These are phyloP conservation scores for Hemistola chrysoprasaria DNA, from an alignment of 2,888 invertebrate genomes.

Conservation along the genomic window DNA sequence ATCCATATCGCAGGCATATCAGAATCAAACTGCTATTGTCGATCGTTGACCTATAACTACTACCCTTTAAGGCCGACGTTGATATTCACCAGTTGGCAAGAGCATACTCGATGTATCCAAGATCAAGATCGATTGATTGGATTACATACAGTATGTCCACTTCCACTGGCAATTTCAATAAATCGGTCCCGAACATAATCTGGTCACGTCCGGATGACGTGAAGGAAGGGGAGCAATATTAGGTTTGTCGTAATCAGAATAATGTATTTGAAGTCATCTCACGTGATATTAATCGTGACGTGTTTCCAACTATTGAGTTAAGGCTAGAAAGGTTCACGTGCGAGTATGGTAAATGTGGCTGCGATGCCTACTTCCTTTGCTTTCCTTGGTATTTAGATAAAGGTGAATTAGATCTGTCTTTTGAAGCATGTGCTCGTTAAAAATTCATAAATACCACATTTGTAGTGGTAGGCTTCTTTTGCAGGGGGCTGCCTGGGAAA, in stretches of 20 bases:
- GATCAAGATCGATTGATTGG: conserved; percentile 40
- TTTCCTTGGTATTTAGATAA: too few relatives aligned
- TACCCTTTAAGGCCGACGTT: too few relatives aligned
- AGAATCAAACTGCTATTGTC: conserved; percentile 4
- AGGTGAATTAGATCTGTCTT: too few relatives aligned
- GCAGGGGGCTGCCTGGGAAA: too few relatives aligned
- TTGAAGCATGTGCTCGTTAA: too few relatives aligned
- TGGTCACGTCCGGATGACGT: conserved; percentile 50
- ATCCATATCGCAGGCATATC: background rate
- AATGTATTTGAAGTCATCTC: conserved; percentile 35
- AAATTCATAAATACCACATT: too few relatives aligned
- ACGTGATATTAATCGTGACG: conserved; percentile 15
- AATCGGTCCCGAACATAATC: conserved; percentile 49
- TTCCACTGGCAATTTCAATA: conserved; percentile 51
- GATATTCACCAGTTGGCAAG: conserved; percentile 1
- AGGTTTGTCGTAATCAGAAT: conserved; percentile 44
- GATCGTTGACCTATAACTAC: conserved; percentile 3
- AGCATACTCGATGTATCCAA: conserved; percentile 16
- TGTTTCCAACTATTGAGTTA: conserved; percentile 1
- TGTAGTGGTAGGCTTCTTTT: too few relatives aligned
- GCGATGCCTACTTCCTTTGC: too few relatives aligned
- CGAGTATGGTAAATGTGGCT: too few relatives aligned
- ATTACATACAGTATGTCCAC: conserved; percentile 42
- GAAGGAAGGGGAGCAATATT: conserved; percentile 25
- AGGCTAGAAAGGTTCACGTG: too few relatives aligned